phyloP scores from a whole-genome alignment of 1,140 invertebrate genomes.

The Drosophila ironensis region DNA sequence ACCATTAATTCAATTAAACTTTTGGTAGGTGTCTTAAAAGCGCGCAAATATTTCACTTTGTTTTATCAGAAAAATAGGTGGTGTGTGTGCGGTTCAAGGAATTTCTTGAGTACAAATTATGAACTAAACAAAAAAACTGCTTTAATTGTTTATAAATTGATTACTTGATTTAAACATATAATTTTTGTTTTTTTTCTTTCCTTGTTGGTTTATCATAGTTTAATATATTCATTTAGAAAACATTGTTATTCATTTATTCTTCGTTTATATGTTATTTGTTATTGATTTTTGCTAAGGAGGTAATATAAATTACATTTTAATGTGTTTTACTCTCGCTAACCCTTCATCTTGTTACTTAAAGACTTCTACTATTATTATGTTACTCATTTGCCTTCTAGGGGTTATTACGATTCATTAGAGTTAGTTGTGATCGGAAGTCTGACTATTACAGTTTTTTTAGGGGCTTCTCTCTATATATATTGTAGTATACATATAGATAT shows the following conservation, averaged over 20 bases:
- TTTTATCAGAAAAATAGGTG: constrained; percentile 28
- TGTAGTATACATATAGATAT: no score
- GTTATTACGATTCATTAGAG: constrained; percentile 25
- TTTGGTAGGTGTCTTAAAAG: background rate
- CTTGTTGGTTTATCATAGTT: constrained; percentile 29
- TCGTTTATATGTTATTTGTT: constrained; percentile 52
- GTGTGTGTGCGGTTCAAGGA: constrained; percentile 3
- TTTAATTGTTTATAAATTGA: constrained; percentile 51
- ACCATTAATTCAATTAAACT: constrained; percentile 1
- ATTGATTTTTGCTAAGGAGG: constrained; percentile 80
- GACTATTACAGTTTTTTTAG: constrained; percentile 51
- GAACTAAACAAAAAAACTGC: constrained; percentile 73
- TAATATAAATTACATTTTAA: constrained; percentile 79
- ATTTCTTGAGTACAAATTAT: constrained; percentile 37
- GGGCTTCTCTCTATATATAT: constrained; percentile 14
- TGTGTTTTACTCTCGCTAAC: constrained; percentile 53
- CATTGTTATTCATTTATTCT: constrained; percentile 29
- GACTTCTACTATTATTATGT: constrained; percentile 9
- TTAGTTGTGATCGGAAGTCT: constrained; percentile 62
- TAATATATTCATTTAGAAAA: constrained; percentile 42
- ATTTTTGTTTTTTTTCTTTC: constrained; percentile 23
- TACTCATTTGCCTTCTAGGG: background rate
- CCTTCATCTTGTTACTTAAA: constrained; percentile 19
- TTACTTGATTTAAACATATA: constrained; percentile 42
- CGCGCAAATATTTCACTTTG: constrained; percentile 47